Conservation (phyloP, 1,140 invertebrate species). For the Drosophila biarmipes region DNA sequence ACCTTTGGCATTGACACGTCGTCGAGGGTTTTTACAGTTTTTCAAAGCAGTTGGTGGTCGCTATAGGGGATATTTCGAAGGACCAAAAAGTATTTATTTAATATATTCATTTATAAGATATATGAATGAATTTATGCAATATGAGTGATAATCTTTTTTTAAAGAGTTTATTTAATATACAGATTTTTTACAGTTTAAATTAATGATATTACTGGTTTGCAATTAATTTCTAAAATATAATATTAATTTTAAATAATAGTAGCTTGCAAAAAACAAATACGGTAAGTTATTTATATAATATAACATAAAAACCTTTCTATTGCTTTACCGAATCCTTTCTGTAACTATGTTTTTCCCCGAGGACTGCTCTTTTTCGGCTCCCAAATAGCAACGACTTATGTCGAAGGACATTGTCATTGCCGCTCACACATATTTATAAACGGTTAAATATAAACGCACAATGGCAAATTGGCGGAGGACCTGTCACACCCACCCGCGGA, state of each 20-base stretch:
- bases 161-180: too few species aligned
- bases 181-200: too few species aligned
- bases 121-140: too few species aligned
- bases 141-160: too few species aligned
- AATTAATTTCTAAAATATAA: too few species aligned
- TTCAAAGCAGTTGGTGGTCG: slow-evolving; percentile 9
- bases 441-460: slow-evolving; percentile 59
- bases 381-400: slow-evolving; percentile 53
- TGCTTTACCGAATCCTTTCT: background rate
- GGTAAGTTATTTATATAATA: too few species aligned
- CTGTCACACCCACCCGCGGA: slow-evolving; percentile 17
- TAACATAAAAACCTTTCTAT: background rate
- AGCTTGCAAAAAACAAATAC: background rate
- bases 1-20: slow-evolving; percentile 62
- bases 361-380: slow-evolving; percentile 34
- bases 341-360: slow-evolving; percentile 7
- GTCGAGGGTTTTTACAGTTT: slow-evolving; percentile 17
- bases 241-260: too few species aligned
- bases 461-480: slow-evolving; percentile 39
- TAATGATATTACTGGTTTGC: too few species aligned
- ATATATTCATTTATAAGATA: too few species aligned
- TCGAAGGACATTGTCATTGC: slow-evolving; percentile 39
- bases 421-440: slow-evolving; percentile 52
- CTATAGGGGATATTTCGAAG: too few species aligned
- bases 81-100: too few species aligned